Evolutionary conservation across 2,888 invertebrate species (phyloP), one percentile per base, ranked within the genome.

Genomic region (Parochlus steinenii): DNA sequence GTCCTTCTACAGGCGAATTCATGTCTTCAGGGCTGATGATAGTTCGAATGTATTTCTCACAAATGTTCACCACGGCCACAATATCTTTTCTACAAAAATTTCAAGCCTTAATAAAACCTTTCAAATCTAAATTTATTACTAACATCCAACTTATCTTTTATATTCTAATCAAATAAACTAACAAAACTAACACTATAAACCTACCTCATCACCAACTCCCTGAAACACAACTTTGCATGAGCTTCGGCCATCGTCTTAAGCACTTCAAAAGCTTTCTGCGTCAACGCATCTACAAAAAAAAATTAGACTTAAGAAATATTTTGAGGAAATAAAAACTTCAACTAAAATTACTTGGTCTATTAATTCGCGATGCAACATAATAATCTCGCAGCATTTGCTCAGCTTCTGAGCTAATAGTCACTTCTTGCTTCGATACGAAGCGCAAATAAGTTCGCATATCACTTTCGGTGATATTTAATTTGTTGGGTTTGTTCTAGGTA

Each of bases 371-470:
- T 7, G 57, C 54, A 1, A 62, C 55, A 46, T 59, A 65, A 44
- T 65, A 65, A 34, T 58, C 54, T 39, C 55, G 53, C 10, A 65
- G 47, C 37, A 65, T 44, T 10, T 48, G 42, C 5, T 50, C 45
- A 1, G 64, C 63, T 12, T 49, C 47, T 4, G 42, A 15, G 0
- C 48, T 44, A 3, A 55, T 43, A 8, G 44, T 39, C 0, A 51
- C 46, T 27, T 46, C 40, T 2, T 47, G 44, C 31, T 49, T 50
- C 5, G 51, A 46, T 7, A 56, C 40, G 14, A 47, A 31, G 3
- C 43, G 40, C 3, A 58, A 35, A 37, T 51, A 47, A 15, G 40
- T 17, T 3, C 48, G 49, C 42, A 57, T 46, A 34, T 58, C 57
- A 2, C 53, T 51, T 3, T 41, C 33, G 20, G 44, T 41, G 16